Conservation (phyloP, 2,888 invertebrate species). For the Copidosoma aretas region DNA sequence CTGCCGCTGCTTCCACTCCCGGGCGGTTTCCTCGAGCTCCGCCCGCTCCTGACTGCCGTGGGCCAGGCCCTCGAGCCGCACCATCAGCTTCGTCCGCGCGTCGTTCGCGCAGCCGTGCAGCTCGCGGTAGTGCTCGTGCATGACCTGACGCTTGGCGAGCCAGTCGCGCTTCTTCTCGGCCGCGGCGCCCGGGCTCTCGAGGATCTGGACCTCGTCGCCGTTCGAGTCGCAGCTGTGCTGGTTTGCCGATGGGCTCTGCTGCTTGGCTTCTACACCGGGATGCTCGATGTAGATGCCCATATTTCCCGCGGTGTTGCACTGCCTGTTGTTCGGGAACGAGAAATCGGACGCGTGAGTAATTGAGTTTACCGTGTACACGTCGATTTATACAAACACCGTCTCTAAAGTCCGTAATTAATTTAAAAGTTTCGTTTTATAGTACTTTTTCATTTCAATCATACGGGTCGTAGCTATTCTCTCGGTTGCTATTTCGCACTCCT, state of each 20-base stretch:
- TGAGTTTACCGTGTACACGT: too few species aligned
- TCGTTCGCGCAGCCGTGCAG: constrained; percentile 47
- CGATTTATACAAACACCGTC: too few species aligned
- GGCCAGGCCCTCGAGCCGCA: constrained; percentile 21
- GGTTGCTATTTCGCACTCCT: too few species aligned
- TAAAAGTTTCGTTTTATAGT: too few species aligned
- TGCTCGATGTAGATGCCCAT: too few species aligned
- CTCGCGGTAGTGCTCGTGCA: constrained; percentile 38
- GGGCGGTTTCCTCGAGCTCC: constrained; percentile 45
- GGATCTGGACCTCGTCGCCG: background rate
- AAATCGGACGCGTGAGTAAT: too few species aligned
- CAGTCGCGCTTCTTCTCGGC: background rate
- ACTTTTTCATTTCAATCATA: too few species aligned
- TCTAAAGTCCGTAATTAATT: too few species aligned
- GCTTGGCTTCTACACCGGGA: too few species aligned
- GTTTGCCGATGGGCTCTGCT: background rate
- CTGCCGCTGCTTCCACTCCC: constrained; percentile 42
- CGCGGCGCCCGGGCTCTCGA: background rate
- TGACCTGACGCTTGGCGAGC: background rate
- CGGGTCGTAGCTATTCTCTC: too few species aligned
- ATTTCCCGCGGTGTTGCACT: too few species aligned
- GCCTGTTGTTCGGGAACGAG: too few species aligned
- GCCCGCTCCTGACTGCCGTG: constrained; percentile 38
- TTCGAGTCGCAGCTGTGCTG: background rate
- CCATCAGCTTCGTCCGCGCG: constrained; percentile 45